These are phyloP conservation scores for Masnerella sp. DNA, from an alignment of 2,888 invertebrate genomes.

Conservation along the genomic window DNA sequence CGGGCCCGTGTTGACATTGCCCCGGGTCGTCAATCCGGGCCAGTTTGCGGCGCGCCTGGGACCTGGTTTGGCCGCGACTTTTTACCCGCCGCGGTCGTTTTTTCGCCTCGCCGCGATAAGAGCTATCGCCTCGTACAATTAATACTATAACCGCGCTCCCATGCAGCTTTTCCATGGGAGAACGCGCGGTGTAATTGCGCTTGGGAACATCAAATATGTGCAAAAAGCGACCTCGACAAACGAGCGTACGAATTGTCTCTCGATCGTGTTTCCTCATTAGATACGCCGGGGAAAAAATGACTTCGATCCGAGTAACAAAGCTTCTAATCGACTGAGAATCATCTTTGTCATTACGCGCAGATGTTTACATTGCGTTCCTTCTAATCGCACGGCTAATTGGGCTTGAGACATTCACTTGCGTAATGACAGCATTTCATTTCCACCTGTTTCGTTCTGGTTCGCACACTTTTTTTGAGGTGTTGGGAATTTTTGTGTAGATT, in stretches of 20 bases:
- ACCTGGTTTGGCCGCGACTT: conserved; percentile 54
- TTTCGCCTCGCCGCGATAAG: conserved; percentile 50
- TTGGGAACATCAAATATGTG: conserved; percentile 27
- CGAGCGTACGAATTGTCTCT: conserved; percentile 32
- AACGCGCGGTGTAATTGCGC: conserved; percentile 30
- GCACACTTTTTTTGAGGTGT: too few species aligned
- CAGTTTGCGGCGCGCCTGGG: conserved; percentile 41
- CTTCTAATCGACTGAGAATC: conserved; percentile 33
- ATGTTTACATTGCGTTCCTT: conserved; percentile 15
- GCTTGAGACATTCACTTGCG: conserved; percentile 3
- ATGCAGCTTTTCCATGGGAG: conserved; percentile 40
- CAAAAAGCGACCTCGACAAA: conserved; percentile 43
- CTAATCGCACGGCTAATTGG: conserved; percentile 16
- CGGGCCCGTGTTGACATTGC: conserved; percentile 49
- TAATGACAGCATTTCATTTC: too few species aligned
- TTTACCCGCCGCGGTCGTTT: conserved; percentile 19
- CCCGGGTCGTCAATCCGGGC: conserved; percentile 45
- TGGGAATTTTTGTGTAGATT: too few species aligned
- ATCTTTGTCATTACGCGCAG: conserved; percentile 11
- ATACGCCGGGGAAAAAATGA: conserved; percentile 8
- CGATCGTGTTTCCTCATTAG: conserved; percentile 27
- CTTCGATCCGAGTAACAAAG: conserved; percentile 11
- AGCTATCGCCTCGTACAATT: conserved; percentile 34
- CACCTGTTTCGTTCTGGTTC: too few species aligned
- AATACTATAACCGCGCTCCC: conserved; percentile 38